Evolutionary conservation across 2,797 vertebrate genomes (phyloP), one percentile per base, ranked within the genome.

Genomic region (Anabas testudineus): DNA sequence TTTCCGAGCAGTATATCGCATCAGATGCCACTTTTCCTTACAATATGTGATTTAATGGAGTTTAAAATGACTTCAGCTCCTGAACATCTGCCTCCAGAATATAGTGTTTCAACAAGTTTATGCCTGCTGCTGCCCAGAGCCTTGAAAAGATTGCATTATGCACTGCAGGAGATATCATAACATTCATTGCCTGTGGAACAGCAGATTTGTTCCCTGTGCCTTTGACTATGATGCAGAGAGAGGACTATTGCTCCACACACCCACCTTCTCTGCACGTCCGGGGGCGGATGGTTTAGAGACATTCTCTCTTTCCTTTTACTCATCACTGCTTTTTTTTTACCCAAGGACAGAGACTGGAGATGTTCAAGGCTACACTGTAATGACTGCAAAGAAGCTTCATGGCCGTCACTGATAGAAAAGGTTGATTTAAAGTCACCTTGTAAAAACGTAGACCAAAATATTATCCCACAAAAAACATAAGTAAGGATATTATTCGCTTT

Each of bases 231-330:
- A 85, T 86, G 85, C 88, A 81, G 84, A 87, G 79, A 83, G 86
- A 87, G 81, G 83, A 87, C 89, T 88, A 89, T 70, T 87, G 91
- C 89, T 93, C 84, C 84, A 87, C 83, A 93, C 93, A 83, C 93
- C 93, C 93, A 94, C 93, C 88, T 93, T 83, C 92, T 89, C 89
- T 82, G 88, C 71, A 70, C 70, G 82, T 91, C 89, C 59, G 93
- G 84, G 90, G 94, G 94, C 67, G 93, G 93, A 89, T 88, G 90
- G 87, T 90, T 91, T 90, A 83, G 72, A 91, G 92, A 92, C 86
- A 72, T 86, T 91, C 89, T 87, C 86, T 89, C 78, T 88, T 88
- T 88, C 87, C 82, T 87, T 87, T 88, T 85, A 87, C 81, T 90
- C 85, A 82, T 86, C 81, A 59, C 81, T 68, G 78, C 78, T 85